Evolutionary conservation across 2,113 vertebrate genomes (phyloP), one percentile per base, ranked within the genome.

Genomic region (Serinus canaria): DNA sequence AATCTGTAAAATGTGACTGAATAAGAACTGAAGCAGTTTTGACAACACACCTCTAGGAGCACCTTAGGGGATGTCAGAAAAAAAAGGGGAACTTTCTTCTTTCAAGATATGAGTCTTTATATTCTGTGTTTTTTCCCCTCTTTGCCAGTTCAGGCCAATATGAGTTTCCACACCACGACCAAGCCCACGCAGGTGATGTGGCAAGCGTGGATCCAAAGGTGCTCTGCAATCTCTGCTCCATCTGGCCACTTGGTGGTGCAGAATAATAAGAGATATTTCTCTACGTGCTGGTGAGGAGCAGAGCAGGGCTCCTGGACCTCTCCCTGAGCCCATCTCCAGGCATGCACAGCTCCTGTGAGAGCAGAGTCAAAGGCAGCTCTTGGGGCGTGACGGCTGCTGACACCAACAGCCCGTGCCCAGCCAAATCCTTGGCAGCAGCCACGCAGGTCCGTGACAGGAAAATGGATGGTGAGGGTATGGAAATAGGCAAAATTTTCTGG

Each of bases 181-280:
- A 53, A 59, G 35, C 24, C 43, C 46, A 12, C 0, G 21, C 0
- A 21, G 21, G 24, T n/a, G 74, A 55, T 19, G 21, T 4, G n/a
- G 46, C 7, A 25, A 80, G 2, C 24, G 64, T 9, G 8, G 63
- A 79, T 92, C 94, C 69, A 53, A 77, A 60, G 92, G 84, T 90
- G 68, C 22, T 92, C 72, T 87, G 94, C 74, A 93, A 80, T 92
- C 94, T 95, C 95, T 98, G 92, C 97, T 96, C 88, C 11, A n/a
- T 77, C 50, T 93, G 97, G 97, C 98, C 98, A 97, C 98, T 98
- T 92, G 98, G 98, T 98, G 98, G 98, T 97, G 98, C 97, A 97
- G 97, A 98, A 98, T 97, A 97, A 96, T 98, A 97, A 98, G 97
- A 86, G 94, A 97, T 97, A 88, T 89, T 94, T 95, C 96, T 95